phyloP scores from a whole-genome alignment of 2,797 vertebrate species.

The Ficedula albicollis region DNA sequence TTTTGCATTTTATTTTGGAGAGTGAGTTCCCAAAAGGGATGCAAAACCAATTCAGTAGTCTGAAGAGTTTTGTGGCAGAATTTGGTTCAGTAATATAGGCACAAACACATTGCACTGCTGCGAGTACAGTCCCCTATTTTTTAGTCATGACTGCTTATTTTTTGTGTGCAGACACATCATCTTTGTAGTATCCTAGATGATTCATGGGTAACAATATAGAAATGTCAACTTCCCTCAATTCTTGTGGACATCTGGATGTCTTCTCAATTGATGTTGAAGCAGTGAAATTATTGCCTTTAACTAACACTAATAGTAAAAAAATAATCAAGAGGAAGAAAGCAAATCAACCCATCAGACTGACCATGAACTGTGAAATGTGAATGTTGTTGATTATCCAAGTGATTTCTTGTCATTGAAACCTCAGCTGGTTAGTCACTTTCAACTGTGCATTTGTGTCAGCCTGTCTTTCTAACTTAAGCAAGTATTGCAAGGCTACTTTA shows the following conservation, averaged over 20 bases:
- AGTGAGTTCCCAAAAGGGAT: neutral
- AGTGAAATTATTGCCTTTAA: neutral
- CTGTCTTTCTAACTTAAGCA: neutral
- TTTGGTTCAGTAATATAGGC: neutral
- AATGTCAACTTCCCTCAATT: neutral
- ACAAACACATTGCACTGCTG: neutral
- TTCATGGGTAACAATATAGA: neutral
- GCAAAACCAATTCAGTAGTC: neutral
- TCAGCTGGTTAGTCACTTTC: neutral
- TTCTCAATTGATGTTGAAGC: neutral
- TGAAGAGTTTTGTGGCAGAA: neutral
- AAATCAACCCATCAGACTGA: neutral
- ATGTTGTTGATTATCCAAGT: neutral
- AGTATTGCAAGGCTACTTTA: neutral
- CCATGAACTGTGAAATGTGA: neutral
- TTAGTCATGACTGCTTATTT: neutral
- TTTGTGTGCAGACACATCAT: neutral
- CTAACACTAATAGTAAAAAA: neutral
- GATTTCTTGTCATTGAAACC: neutral
- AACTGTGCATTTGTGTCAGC: neutral
- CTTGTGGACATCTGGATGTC: neutral
- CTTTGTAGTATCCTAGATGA: neutral
- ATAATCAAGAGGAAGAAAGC: neutral
- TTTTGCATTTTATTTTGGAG: slow-evolving; percentile 1
- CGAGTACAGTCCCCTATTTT: neutral